A percentile compares a stretch with the other conserved stretches of the same genome.
Conservation (phyloP, 2,113 vertebrate genomes). For the Pelusios castaneus region DNA sequence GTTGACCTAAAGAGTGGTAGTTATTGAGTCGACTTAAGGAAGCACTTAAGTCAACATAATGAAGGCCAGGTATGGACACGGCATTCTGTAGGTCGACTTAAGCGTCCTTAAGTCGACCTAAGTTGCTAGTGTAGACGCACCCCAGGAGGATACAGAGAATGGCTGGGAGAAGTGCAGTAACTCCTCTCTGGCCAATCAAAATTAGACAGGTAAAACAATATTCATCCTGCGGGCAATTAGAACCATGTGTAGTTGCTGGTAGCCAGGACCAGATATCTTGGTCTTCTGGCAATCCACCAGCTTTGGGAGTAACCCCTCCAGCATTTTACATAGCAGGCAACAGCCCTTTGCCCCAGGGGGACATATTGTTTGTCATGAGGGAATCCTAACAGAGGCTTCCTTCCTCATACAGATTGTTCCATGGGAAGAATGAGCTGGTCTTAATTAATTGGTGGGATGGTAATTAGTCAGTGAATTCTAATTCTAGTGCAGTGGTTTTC, state of each 20-base stretch:
- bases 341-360: not conserved
- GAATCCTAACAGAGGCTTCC: not conserved
- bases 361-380: not conserved
- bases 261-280: rapidly evolving
- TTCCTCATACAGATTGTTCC: not conserved
- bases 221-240: not conserved
- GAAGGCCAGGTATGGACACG: no score
- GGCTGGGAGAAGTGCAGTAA: not conserved
- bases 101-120: no score
- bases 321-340: not conserved
- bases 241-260: not conserved
- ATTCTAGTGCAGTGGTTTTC: no score
- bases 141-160: not conserved
- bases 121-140: no score
- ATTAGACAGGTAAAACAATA: not conserved
- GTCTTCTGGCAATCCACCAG: not conserved
- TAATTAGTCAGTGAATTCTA: not conserved
- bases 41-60: no score
- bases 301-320: not conserved
- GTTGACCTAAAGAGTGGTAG: no score
- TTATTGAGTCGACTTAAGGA: no score
- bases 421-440: not conserved
- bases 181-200: not conserved
- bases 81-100: no score
- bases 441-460: not conserved